These are phyloP conservation scores for Paramormyrops kingsleyae DNA, from an alignment of 2,113 vertebrate species.

Conservation along the genomic window DNA sequence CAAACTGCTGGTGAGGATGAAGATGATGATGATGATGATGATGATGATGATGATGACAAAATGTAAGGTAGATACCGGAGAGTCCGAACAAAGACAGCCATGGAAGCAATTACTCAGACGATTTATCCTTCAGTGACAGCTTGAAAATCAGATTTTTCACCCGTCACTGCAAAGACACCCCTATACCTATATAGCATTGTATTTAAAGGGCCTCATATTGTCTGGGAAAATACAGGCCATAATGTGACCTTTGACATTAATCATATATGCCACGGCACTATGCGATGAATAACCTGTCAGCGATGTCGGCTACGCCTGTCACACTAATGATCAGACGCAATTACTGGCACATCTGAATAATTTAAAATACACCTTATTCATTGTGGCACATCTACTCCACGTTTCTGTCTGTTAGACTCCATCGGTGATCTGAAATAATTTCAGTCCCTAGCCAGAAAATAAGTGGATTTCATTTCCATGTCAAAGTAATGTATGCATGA, in stretches of 20 bases:
- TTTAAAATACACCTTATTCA: background rate
- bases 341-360: background rate
- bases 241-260: conserved; percentile 1
- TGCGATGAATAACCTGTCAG: background rate
- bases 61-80: background rate
- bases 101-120: background rate
- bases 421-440: background rate
- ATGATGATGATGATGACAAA: background rate
- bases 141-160: background rate
- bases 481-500: background rate
- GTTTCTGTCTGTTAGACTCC: background rate
- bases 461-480: background rate
- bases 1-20: background rate
- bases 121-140: background rate
- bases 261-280: background rate
- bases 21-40: background rate
- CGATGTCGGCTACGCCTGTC: background rate
- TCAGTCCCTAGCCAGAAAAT: background rate
- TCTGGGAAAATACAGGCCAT: background rate
- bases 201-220: background rate
- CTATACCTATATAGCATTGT: background rate
- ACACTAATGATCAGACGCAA: background rate
- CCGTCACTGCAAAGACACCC: background rate
- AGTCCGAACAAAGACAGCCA: background rate
- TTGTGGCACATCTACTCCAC: background rate